Base-by-base conservation (phyloP, 2,113 vertebrate genomes). In the Centropristis striata region DNA sequence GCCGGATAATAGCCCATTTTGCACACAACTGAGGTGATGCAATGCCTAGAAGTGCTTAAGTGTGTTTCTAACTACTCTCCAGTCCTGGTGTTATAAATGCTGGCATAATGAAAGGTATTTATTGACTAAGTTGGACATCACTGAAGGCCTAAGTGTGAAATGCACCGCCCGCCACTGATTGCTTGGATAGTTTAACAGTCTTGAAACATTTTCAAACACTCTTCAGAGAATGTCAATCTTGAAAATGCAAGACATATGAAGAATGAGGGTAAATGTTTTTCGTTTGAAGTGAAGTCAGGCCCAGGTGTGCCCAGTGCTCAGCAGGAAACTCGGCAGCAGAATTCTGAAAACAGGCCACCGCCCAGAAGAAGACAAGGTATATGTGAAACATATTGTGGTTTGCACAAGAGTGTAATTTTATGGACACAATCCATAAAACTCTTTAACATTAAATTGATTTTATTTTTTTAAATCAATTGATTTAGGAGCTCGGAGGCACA, bases 361-460 rank as follows among this genome's bases (percentile, higher is more conserved):
- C 94, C 94, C 66, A 95, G 96, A 84, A 94, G 96, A 89, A 92
- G 97, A 92, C 96, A 96, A 89, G 97, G 98, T 99, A 94, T 76
- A 12, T 39, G 8, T 65, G 16, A 51, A 70, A 60, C 13, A 8
- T 32, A 32, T 39, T 8, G 41, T 55, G 2, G 37, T 64, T 60
- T 66, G 2, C 28, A 4, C 46, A 65, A 10, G 13, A 6, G 32
- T 3, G 32, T 4, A 32, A 32, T 3, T 32, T 32, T n/a, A n/a
- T n/a, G n/a, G n/a, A n/a, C n/a, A n/a, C n/a, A n/a, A n/a, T n/a
- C n/a, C n/a, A n/a, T n/a, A n/a, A n/a, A n/a, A n/a, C n/a, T n/a
- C n/a, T n/a, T n/a, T n/a, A n/a, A n/a, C n/a, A n/a, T 6, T 32
- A 32, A 32, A 32, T 3, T 32, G n/a, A 32, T 32, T 63, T 8